Percentiles rank a stretch among this genome's conserved stretches.
Evolutionary conservation across 2,888 invertebrate species (phyloP).

Genomic region (Oligia strigilis): DNA sequence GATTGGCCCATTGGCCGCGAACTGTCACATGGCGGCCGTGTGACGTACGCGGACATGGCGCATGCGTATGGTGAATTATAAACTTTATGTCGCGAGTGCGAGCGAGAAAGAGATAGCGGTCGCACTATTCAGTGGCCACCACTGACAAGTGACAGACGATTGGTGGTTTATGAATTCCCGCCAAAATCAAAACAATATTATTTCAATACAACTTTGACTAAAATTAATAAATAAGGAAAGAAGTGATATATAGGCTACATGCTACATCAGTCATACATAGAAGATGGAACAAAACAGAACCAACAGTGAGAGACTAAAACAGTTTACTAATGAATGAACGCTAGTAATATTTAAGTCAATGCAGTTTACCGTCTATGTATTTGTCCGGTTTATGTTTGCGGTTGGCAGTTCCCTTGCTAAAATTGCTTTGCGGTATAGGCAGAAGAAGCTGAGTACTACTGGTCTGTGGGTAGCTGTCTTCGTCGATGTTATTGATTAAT

Average conservation of each 20-base stretch:
- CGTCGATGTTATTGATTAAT: neutral
- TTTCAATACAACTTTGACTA: neutral
- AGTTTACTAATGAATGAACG: no score
- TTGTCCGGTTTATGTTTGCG: neutral
- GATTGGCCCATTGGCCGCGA: slow-evolving; percentile 85
- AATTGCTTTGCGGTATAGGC: neutral
- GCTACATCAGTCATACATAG: neutral
- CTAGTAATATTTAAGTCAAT: no score
- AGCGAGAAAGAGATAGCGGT: slow-evolving; percentile 66
- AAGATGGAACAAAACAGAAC: neutral
- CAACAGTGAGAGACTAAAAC: neutral
- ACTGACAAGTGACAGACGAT: slow-evolving; percentile 36
- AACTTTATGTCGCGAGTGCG: slow-evolving; percentile 77
- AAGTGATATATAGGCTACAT: neutral
- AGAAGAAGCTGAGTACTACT: neutral
- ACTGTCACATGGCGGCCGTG: slow-evolving; percentile 78
- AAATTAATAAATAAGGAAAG: neutral
- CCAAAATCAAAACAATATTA: slow-evolving; percentile 54
- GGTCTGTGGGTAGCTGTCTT: neutral
- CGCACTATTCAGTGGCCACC: slow-evolving; percentile 8
- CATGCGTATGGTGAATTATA: slow-evolving; percentile 81
- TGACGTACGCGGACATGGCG: slow-evolving; percentile 82
- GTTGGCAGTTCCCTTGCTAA: no score
- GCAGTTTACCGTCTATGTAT: neutral
- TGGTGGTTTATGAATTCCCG: slow-evolving; percentile 45